Base-by-base conservation (phyloP, 1,140 invertebrate species). In the Tetramorium parvispinum region DNA sequence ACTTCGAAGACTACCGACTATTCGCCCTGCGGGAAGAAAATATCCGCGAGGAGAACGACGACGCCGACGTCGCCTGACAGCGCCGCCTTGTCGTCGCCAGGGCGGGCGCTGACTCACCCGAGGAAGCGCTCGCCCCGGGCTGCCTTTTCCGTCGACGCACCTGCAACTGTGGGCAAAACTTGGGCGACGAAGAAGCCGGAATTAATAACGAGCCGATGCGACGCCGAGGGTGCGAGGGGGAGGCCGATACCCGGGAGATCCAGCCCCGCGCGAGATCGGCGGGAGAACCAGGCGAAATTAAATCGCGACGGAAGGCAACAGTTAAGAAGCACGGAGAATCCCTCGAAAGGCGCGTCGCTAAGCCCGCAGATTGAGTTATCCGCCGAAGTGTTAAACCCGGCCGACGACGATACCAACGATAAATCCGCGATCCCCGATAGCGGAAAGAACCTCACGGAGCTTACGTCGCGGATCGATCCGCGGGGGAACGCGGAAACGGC, bases 331-430 rank as follows among this genome's bases (percentile, higher is more conserved):
- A 5, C 43, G 66, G 77, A 59, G 61, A 87, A 55, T 51, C 65
- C 43, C 10, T 32, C 11, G 18, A 61, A 81, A 55, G 21, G 27
- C 27, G 61, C 68, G 40, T 13, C 57, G 79, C 21, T 32, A 10
- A 70, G 5, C 40, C 51, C 66, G n/a, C 73, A 70, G 43, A 61
- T 37, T n/a, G 87, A 88, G 51, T 85, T 76, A 53, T 57, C 59
- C 21, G 21, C 3, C n/a, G 43, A 65, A n/a, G 27, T 71, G 65
- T 85, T 65, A 27, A 59, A 21, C 37, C 24, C 2, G 21, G 53
- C 21, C n/a, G 55, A 61, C 16, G 43, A 75, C 16, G 43, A 75
- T 65, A 18, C 40, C 18, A n/a, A n/a, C n/a, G 61, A 46, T 11
- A 49, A 61, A n/a, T n/a, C 63, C 16, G 18, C 24, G 37, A 40